phyloP scores from a whole-genome alignment of 2,797 vertebrate genomes.

The Phoeniculus purpureus region DNA sequence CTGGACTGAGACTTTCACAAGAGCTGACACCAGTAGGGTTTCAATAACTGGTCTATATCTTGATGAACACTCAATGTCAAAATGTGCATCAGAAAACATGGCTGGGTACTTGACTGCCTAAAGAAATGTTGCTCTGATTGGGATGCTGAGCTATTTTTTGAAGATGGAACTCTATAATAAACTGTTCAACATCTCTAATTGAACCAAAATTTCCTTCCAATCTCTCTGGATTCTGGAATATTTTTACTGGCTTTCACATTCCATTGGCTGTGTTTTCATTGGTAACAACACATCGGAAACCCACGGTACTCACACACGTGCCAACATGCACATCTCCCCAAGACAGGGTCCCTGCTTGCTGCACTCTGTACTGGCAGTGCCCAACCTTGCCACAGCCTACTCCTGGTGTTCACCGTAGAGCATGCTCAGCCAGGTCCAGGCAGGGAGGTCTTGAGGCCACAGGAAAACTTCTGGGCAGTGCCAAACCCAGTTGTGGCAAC shows the following conservation, averaged over 20 bases:
- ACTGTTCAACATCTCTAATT: neutral
- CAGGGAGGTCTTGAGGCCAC: neutral
- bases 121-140: neutral
- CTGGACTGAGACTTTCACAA: neutral
- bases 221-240: neutral
- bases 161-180: neutral
- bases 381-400: neutral
- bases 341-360: rapidly evolving
- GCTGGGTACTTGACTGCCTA: neutral
- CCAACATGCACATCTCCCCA: rapidly evolving
- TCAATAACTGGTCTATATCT: no score
- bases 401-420: neutral
- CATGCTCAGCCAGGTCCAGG: neutral
- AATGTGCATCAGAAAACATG: neutral
- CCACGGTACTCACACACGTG: neutral
- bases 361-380: neutral
- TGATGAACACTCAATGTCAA: neutral
- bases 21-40: neutral
- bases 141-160: neutral
- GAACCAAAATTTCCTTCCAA: neutral
- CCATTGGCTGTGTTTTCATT: neutral
- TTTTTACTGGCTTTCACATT: neutral
- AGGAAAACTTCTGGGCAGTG: neutral
- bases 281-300: neutral
- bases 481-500: neutral